phyloP scores from a whole-genome alignment of 2,113 vertebrate genomes.

The Passer montanus region DNA sequence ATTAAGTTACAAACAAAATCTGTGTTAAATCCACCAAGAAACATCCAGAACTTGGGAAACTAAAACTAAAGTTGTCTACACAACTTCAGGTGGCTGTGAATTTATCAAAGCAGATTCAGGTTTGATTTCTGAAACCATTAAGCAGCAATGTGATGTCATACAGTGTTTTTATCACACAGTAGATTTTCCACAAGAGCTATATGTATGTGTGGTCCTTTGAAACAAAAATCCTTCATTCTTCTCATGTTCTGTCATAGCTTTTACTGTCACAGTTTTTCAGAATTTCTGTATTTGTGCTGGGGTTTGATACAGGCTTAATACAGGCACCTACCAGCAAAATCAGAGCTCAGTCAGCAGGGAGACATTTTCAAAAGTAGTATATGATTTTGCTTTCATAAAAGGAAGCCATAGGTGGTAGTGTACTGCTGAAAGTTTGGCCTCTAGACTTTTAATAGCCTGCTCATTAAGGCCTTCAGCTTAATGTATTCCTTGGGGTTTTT shows the following conservation, averaged over 20 bases:
- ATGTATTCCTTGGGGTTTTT: neutral
- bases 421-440: neutral
- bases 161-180: neutral
- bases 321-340: neutral
- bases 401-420: neutral
- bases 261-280: neutral
- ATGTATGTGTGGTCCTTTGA: fast-evolving
- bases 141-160: neutral
- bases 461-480: neutral
- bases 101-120: neutral
- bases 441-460: neutral
- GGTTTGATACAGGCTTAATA: neutral
- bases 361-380: neutral
- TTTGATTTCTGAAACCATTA: neutral
- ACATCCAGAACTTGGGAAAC: neutral
- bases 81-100: neutral
- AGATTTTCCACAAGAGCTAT: neutral
- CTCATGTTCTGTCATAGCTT: neutral
- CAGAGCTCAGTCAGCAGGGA: neutral
- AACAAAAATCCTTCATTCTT: neutral
- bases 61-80: neutral
- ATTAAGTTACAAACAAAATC: neutral
- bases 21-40: neutral
- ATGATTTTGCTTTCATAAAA: neutral
- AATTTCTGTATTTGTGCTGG: neutral